Base-by-base conservation (phyloP, 2,113 vertebrate species). In the Tilapia sparmanii region DNA sequence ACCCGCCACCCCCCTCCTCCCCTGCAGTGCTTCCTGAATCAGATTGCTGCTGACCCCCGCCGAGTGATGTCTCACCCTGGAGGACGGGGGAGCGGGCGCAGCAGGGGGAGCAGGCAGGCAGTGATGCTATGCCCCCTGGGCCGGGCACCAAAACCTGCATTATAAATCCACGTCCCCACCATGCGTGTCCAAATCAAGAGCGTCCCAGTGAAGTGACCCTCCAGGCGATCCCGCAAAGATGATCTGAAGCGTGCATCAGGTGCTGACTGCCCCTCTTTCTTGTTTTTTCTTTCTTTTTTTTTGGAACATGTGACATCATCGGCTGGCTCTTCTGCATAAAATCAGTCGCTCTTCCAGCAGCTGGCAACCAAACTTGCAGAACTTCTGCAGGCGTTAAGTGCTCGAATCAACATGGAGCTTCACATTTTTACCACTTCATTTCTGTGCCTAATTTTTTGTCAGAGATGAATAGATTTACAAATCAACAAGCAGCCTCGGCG, bases 31-130 rank as follows among this genome's bases (percentile, higher is more conserved):
- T 90, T 94, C 87, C 93, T 86, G 92, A 94, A 94, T 94, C 92
- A 92, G 93, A 95, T 91, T 90, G 85, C 93, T 57, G 92, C 91
- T 88, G 91, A 94, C 91, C 90, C 92, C 94, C 78, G 29, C 93
- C 7, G 91, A 93, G 94, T 92, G 91, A 92, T 87, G 93, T 95
- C 92, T 94, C 94, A 94, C 93, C 93, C 91, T 7, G 18, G 89
- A 87, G 93, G 86, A 54, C n/a, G 81, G 86, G 85, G 73, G 88
- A 90, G 53, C n/a, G 22, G 79, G 80, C 86, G 6, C 93, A 73
- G 88, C 83, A 33, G 13, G 92, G 94, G 90, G 88, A 26, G 61
- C 2, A 61, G 86, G 89, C 83, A 89, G 87, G 7, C 87, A 87
- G 68, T 61, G 92, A 83, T 78, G 91, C 91, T 71, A 76, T 89